Conservation (phyloP, 35 echinoderm and acorn worm species). For the Lytechinus variegatus region DNA sequence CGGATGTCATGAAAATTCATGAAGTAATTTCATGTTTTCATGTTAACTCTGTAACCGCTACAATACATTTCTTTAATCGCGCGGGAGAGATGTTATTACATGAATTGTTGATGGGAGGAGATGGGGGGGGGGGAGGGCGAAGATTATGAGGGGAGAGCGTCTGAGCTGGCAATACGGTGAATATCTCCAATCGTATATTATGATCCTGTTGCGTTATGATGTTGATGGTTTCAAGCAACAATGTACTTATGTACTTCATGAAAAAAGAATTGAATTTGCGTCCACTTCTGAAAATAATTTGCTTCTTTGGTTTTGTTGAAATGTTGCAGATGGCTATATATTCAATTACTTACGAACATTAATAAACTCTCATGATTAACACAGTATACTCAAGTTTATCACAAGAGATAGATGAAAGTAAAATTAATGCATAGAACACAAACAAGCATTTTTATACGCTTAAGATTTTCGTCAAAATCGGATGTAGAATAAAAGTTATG, state of each 20-base stretch:
- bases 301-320: no score
- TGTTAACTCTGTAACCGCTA: background rate
- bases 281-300: no score
- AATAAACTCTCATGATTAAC: no score
- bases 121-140: background rate
- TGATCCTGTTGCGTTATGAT: background rate
- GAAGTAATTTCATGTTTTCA: constrained; percentile 4
- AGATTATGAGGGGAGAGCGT: background rate
- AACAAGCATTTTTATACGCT: no score
- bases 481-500: no score
- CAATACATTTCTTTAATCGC: background rate
- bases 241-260: background rate
- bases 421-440: no score
- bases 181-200: background rate
- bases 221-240: background rate
- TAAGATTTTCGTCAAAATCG: no score
- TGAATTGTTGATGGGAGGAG: background rate
- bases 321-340: no score
- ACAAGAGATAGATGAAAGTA: no score
- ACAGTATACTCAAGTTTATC: no score
- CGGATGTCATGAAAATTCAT: constrained; percentile 11
- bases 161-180: background rate
- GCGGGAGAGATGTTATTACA: background rate
- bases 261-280: background rate
- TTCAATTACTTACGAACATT: no score